These are phyloP conservation scores for Drosophila neutralis DNA, from an alignment of 2,888 invertebrate species.

Conservation along the genomic window DNA sequence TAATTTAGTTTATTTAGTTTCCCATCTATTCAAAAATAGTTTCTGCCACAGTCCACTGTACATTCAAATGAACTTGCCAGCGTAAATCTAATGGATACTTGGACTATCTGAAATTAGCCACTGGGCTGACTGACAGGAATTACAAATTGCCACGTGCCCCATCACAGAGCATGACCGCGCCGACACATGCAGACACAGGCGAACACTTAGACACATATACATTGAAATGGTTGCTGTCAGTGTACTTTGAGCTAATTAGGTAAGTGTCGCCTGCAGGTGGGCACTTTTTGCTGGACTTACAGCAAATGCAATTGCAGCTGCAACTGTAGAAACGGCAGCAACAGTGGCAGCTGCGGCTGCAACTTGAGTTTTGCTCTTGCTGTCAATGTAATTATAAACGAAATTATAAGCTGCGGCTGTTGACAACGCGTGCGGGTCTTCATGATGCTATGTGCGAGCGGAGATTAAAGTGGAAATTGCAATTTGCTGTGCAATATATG, in stretches of 20 bases:
- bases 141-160: conserved; percentile 21
- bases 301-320: conserved; percentile 36
- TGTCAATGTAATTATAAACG: conserved; percentile 76
- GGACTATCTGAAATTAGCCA: conserved; percentile 23
- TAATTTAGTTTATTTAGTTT: neutral
- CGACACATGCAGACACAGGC: conserved; percentile 2
- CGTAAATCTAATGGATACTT: conserved; percentile 42
- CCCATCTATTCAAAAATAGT: neutral
- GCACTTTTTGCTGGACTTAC: conserved; percentile 49
- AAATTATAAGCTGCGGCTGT: conserved; percentile 74
- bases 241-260: conserved; percentile 68
- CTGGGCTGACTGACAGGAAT: conserved; percentile 25
- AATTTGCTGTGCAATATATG: conserved; percentile 70
- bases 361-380: conserved; percentile 52
- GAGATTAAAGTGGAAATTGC: conserved; percentile 81
- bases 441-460: conserved; percentile 28
- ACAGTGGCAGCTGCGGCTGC: conserved; percentile 14
- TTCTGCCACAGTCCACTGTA: neutral
- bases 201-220: conserved; percentile 1
- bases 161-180: neutral
- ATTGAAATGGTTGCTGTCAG: conserved; percentile 40
- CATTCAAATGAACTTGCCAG: neutral
- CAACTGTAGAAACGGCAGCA: conserved; percentile 14
- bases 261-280: conserved; percentile 71
- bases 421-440: conserved; percentile 30